These are phyloP conservation scores for Hiodon tergisus DNA, from an alignment of 2,113 vertebrate genomes.

Conservation along the genomic window DNA sequence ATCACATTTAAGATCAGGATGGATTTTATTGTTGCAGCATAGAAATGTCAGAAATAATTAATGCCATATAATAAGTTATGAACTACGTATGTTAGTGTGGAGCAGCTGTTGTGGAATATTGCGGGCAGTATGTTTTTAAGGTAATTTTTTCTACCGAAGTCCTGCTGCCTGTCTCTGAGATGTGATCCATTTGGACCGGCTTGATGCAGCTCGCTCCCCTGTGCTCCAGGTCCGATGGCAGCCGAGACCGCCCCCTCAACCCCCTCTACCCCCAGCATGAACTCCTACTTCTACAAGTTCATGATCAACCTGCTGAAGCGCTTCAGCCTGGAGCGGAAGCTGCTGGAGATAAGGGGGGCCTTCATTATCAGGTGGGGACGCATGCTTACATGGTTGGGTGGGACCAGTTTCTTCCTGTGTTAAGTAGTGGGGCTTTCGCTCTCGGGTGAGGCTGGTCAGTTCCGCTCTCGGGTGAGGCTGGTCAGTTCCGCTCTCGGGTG, in stretches of 20 bases:
- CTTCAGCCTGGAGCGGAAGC: slow-evolving; percentile 87
- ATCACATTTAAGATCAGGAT: too few species aligned
- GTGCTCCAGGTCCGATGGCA: slow-evolving; percentile 61
- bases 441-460: neutral
- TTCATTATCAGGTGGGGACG: slow-evolving; percentile 85
- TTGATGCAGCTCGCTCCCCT: slow-evolving; percentile 1
- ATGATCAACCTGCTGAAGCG: slow-evolving; percentile 96
- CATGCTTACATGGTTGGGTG: neutral
- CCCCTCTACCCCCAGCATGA: slow-evolving; percentile 96
- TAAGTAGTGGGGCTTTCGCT: neutral
- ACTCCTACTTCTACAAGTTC: slow-evolving; percentile 98
- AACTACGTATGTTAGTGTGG: too few species aligned
- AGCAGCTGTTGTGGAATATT: too few species aligned
- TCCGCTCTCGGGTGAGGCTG: too few species aligned
- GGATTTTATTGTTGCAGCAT: too few species aligned
- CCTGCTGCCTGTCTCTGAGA: too few species aligned
- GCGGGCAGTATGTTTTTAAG: too few species aligned
- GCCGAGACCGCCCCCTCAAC: slow-evolving; percentile 84
- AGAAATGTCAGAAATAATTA: too few species aligned
- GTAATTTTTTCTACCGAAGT: too few species aligned
- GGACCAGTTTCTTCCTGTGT: neutral
- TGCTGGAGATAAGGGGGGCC: slow-evolving; percentile 83
- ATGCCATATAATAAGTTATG: too few species aligned
- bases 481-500: too few species aligned
- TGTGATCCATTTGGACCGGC: too few species aligned